Conservation (phyloP, 1,140 invertebrate genomes). For the Drosophila mayri region DNA sequence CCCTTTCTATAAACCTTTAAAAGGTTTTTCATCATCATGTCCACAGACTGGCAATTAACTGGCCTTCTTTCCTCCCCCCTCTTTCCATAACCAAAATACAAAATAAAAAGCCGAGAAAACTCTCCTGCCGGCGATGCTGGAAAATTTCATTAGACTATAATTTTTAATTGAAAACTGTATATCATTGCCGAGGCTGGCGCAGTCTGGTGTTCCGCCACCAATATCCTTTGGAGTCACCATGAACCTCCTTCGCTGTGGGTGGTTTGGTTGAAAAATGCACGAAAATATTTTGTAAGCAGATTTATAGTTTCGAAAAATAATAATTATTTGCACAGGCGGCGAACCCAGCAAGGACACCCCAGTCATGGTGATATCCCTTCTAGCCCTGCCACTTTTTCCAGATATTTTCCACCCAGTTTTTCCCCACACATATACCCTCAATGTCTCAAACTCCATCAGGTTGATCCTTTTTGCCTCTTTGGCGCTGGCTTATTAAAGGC, state of each 20-base stretch:
- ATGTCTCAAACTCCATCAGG: slow-evolving; percentile 48
- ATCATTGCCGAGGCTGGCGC: slow-evolving; percentile 64
- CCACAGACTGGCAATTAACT: slow-evolving; percentile 46
- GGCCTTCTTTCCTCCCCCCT: background rate
- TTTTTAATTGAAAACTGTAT: slow-evolving; percentile 79
- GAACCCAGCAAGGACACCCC: slow-evolving; percentile 53
- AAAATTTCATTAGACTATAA: slow-evolving; percentile 76
- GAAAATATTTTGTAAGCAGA: slow-evolving; percentile 78
- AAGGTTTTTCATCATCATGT: slow-evolving; percentile 4
- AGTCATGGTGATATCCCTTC: background rate
- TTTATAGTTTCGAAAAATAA: slow-evolving; percentile 80
- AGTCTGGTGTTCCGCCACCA: slow-evolving; percentile 30
- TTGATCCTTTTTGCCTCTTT: slow-evolving; percentile 13
- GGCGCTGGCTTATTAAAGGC: slow-evolving; percentile 62
- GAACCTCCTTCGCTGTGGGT: slow-evolving; percentile 30
- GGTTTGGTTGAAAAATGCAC: slow-evolving; percentile 58
- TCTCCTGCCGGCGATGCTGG: slow-evolving; percentile 46
- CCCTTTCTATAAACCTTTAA: slow-evolving; percentile 23
- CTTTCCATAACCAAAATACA: background rate
- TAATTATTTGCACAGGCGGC: slow-evolving; percentile 77
- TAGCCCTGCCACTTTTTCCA: background rate
- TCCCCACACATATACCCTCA: slow-evolving; percentile 5
- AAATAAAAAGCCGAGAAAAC: slow-evolving; percentile 38
- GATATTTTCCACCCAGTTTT: background rate
- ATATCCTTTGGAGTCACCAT: background rate